These are phyloP conservation scores for Elanoides forficatus DNA, from an alignment of 2,113 vertebrate genomes.

Conservation along the genomic window DNA sequence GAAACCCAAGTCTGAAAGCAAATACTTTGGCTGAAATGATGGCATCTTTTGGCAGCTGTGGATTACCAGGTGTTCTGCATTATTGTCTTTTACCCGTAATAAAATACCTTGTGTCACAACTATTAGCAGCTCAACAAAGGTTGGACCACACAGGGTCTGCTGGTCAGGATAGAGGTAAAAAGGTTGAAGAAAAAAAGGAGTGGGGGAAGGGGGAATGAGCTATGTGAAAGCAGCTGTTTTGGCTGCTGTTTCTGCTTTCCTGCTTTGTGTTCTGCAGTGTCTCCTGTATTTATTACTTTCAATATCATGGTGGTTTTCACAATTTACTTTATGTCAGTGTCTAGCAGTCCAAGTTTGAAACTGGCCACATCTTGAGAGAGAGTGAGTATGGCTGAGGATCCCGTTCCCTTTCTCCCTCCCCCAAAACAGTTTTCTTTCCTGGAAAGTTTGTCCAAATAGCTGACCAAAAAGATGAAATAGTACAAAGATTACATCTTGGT, in stretches of 20 bases:
- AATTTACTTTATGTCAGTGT: neutral
- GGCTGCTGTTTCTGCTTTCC: neutral
- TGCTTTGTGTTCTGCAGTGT: neutral
- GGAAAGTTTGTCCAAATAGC: neutral
- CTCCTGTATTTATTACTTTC: neutral
- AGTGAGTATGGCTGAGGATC: neutral
- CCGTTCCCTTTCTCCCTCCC: neutral
- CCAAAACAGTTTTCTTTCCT: neutral
- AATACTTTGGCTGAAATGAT: constrained; percentile 4
- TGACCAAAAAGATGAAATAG: neutral
- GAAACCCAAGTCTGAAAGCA: constrained; percentile 6
- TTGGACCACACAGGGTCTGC: constrained; percentile 30
- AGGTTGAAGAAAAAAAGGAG: neutral
- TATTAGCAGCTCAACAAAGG: neutral
- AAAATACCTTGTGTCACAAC: constrained; percentile 8
- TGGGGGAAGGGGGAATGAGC: neutral
- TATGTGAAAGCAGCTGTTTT: neutral
- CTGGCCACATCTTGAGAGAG: neutral
- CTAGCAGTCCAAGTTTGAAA: neutral
- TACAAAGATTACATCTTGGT: neutral
- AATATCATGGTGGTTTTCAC: neutral
- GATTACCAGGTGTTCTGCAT: constrained; percentile 42
- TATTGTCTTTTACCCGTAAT: constrained; percentile 34
- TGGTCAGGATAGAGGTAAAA: neutral
- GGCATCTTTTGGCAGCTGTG: constrained; percentile 21